phyloP scores from a whole-genome alignment of 2,888 invertebrate genomes.

The Metellina segmentata region DNA sequence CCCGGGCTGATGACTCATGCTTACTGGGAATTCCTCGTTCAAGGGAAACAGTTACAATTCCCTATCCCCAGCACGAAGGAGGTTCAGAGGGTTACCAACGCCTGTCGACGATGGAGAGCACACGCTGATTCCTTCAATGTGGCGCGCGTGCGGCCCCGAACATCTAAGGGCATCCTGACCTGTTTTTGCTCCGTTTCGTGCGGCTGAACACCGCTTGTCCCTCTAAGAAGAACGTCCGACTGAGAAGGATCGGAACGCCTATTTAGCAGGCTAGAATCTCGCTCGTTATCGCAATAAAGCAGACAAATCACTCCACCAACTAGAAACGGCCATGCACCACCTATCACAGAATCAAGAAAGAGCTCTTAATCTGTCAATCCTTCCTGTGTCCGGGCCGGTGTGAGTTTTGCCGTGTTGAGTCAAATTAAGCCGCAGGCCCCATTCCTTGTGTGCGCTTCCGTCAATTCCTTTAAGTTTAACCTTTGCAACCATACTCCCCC shows the following conservation, averaged over 20 bases:
- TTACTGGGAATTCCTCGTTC: slow-evolving; percentile 87
- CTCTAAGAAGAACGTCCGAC: slow-evolving; percentile 83
- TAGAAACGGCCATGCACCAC: slow-evolving; percentile 84
- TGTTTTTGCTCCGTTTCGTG: slow-evolving; percentile 80
- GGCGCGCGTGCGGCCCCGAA: slow-evolving; percentile 85
- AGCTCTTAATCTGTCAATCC: slow-evolving; percentile 71
- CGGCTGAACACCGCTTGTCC: slow-evolving; percentile 81
- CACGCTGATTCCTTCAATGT: slow-evolving; percentile 84
- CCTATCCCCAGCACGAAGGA: slow-evolving; percentile 87
- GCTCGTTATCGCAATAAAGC: slow-evolving; percentile 89
- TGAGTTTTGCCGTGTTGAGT: slow-evolving; percentile 80
- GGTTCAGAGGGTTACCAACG: slow-evolving; percentile 86
- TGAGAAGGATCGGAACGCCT: slow-evolving; percentile 78
- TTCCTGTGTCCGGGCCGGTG: slow-evolving; percentile 64
- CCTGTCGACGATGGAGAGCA: slow-evolving; percentile 84
- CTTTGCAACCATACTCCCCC: slow-evolving; percentile 78
- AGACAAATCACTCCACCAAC: slow-evolving; percentile 88
- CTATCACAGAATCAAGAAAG: slow-evolving; percentile 68
- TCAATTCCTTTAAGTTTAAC: slow-evolving; percentile 84
- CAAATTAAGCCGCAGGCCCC: slow-evolving; percentile 86
- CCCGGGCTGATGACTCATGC: slow-evolving; percentile 86
- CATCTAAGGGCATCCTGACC: slow-evolving; percentile 82
- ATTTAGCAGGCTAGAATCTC: slow-evolving; percentile 85
- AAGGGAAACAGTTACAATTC: slow-evolving; percentile 84
- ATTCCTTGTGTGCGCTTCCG: slow-evolving; percentile 88